Percentiles rank a stretch among this genome's conserved stretches.
Evolutionary conservation across 2,797 vertebrate genomes (phyloP).

Genomic region (Alectoris magna): DNA sequence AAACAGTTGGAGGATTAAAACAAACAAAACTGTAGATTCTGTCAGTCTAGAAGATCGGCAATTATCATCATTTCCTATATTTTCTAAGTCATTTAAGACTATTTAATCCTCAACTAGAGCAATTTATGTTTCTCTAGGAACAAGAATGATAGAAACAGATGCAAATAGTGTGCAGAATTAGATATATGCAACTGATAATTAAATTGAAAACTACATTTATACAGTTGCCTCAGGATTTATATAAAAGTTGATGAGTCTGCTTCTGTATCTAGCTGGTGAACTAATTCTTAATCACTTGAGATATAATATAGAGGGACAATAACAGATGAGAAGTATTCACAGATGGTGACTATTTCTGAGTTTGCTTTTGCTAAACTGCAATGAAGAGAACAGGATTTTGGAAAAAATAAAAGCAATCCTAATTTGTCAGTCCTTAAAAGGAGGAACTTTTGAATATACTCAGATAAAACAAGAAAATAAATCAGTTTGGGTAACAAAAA

Average conservation of each 20-base stretch:
- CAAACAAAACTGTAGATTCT: not conserved
- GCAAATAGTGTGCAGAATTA: not conserved
- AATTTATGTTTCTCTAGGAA: not conserved
- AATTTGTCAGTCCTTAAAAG: not conserved
- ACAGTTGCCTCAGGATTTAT: not conserved
- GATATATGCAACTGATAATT: not conserved
- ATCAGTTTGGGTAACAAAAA: fast-evolving
- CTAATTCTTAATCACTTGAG: not conserved
- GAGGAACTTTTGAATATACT: not conserved
- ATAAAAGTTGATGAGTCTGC: not conserved
- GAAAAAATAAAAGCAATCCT: not conserved
- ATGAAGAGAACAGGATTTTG: not conserved
- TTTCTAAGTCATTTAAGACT: not conserved
- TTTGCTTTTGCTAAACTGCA: not conserved
- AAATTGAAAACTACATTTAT: not conserved
- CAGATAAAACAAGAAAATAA: not conserved
- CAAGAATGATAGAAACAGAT: not conserved
- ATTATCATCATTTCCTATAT: not conserved
- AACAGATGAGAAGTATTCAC: not conserved
- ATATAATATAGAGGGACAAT: not conserved
- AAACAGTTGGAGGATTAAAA: not conserved
- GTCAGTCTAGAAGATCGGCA: not conserved
- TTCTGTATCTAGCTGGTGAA: not conserved
- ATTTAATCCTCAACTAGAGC: not conserved
- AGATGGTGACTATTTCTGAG: not conserved